Conservation (phyloP, 1,140 invertebrate species). For the Leguminivora glycinivorella region DNA sequence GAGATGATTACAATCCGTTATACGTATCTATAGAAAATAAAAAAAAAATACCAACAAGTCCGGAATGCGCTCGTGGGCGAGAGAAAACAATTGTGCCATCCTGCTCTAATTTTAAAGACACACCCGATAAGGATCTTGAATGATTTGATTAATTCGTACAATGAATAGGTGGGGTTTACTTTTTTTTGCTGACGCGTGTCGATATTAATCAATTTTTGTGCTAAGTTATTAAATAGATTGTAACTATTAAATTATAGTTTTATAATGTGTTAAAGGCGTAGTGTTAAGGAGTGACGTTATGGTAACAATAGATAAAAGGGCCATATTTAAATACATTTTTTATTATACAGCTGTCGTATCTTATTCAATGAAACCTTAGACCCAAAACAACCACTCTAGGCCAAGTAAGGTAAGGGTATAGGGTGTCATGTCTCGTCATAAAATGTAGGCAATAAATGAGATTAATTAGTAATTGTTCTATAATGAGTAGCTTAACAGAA, state of each 20-base stretch:
- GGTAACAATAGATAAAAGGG: too few relatives aligned
- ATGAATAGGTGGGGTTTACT: constrained; percentile 68
- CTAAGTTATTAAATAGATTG: constrained; percentile 69
- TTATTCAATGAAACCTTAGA: too few relatives aligned
- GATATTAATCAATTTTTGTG: constrained; percentile 68
- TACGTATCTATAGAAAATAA: constrained; percentile 63
- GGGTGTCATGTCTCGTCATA: too few relatives aligned
- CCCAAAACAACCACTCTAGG: too few relatives aligned
- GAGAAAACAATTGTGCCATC: constrained; percentile 72
- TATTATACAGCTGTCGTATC: too few relatives aligned
- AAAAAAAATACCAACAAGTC: constrained; percentile 62
- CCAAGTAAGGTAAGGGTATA: too few relatives aligned
- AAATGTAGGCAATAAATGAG: too few relatives aligned
- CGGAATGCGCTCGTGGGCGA: constrained; percentile 69
- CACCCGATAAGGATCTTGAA: constrained; percentile 70
- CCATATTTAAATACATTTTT: too few relatives aligned
- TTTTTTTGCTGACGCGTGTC: constrained; percentile 74
- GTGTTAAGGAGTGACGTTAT: background rate
- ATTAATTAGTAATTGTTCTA: too few relatives aligned
- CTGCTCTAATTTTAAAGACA: constrained; percentile 75
- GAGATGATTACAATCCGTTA: constrained; percentile 77
- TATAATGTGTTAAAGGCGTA: constrained; percentile 42
- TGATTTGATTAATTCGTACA: constrained; percentile 77
- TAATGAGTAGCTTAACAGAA: too few relatives aligned
- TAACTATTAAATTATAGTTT: constrained; percentile 62